These are phyloP conservation scores for Fundulus diaphanus DNA, from an alignment of 2,797 vertebrate genomes.

Conservation along the genomic window DNA sequence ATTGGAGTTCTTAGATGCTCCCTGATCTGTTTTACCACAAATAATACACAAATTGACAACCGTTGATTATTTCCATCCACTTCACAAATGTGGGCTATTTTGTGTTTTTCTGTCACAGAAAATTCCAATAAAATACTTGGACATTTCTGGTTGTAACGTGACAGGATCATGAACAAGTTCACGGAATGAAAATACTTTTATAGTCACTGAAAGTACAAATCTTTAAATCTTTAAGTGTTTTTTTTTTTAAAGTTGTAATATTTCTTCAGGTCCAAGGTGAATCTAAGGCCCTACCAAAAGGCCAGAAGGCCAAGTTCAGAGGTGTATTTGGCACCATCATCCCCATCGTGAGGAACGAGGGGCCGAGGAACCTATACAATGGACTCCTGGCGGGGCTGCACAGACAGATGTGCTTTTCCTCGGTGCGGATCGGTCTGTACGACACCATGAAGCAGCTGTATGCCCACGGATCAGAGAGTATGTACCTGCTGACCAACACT, in stretches of 20 bases:
- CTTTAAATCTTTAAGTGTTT: neutral
- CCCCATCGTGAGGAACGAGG: conserved; percentile 82
- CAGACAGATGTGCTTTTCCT: conserved; percentile 85
- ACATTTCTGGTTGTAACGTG: neutral
- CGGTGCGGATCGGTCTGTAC: conserved; percentile 85
- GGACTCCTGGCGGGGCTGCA: conserved; percentile 85
- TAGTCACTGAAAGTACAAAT: neutral
- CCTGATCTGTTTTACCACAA: too few species aligned
- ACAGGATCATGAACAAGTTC: neutral
- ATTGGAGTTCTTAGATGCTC: neutral
- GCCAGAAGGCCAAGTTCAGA: conserved; percentile 66
- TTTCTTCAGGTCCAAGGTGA: conserved; percentile 83
- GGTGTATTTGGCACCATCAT: conserved; percentile 83
- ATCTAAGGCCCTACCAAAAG: conserved; percentile 31
- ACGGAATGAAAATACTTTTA: neutral
- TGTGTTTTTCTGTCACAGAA: neutral
- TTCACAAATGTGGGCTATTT: neutral
- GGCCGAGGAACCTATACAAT: conserved; percentile 79
- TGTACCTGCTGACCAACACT: conserved; percentile 9
- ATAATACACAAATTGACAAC: too few species aligned
- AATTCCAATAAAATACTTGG: neutral
- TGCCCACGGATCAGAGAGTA: conserved; percentile 77
- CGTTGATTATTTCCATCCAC: neutral
- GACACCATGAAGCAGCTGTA: conserved; percentile 86
- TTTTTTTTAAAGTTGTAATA: neutral